Evolutionary conservation across 1,140 invertebrate species (phyloP), one percentile per base, ranked within the genome.

Genomic region (Lordiphosa stackelbergi): DNA sequence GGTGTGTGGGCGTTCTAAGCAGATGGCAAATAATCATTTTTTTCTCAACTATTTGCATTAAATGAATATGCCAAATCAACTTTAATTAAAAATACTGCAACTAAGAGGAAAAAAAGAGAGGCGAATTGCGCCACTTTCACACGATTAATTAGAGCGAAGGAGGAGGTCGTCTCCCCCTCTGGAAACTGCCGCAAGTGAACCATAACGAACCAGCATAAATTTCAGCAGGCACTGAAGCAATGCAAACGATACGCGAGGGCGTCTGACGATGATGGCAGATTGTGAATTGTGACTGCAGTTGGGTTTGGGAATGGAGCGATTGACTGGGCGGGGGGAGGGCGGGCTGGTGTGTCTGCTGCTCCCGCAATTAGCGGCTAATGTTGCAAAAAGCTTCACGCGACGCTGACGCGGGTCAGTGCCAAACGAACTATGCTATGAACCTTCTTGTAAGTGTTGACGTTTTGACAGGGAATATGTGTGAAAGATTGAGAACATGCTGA

Each of bases 81-180:
- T 43, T 73, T 73, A 69, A 77, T 77, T 78, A 77, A 73, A 73
- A 78, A 71, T 49, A 52, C 45, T 46, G 10, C 53, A 77, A 64
- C 35, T 53, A 53, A 24, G 8, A 41, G n/a, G 43, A 28, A 7
- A 38, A 24, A 43, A 43, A 53, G 9, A n/a, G 24, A 6, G 24
- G 31, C 4, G 10, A 22, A 48, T 53, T 59, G 46, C 56, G 13
- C 49, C 59, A 54, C 55, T 70, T 75, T 79, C 74, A 36, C 68
- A 72, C 74, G 60, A 79, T 78, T 79, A 79, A 79, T 78, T 78
- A 65, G 65, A 58, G 22, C 28, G 47, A n/a, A 12, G 10, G 13
- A 45, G 40, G 19, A 19, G 40, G 31, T 34, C 12, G 5, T 31
- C 28, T 48, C 22, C 12, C 10, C 8, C 16, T 28, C 22, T 5